A percentile compares a stretch with the other conserved stretches of the same genome.
These are phyloP conservation scores for Atta colombica DNA, from an alignment of 1,140 invertebrate species.

Conservation along the genomic window DNA sequence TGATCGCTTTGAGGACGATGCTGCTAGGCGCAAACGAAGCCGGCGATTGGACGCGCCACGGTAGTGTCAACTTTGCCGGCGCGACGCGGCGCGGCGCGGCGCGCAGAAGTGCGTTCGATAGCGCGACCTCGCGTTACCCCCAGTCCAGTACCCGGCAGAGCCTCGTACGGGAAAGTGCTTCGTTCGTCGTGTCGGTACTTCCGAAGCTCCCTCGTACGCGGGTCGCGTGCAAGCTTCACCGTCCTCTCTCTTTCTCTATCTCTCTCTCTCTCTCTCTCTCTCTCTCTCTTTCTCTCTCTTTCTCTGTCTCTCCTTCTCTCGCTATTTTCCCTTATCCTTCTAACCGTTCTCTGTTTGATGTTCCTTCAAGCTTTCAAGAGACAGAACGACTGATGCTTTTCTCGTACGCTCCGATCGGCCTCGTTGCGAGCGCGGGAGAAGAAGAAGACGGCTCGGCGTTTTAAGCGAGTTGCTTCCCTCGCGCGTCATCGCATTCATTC, in stretches of 20 bases:
- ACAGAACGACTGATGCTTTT: constrained; percentile 13
- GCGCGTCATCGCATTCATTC: constrained; percentile 33
- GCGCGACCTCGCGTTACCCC: constrained; percentile 78
- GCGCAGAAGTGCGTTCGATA: constrained; percentile 85
- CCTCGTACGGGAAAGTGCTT: constrained; percentile 81
- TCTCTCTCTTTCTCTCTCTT: background rate
- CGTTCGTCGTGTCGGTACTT: constrained; percentile 70
- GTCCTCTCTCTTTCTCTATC: background rate
- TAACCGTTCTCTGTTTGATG: background rate
- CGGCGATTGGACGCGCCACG: constrained; percentile 48
- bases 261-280: constrained; percentile 3
- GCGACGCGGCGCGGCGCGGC: constrained; percentile 52
- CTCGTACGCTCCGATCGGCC: constrained; percentile 10
- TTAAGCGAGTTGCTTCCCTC: constrained; percentile 37
- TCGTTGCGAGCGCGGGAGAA: constrained; percentile 42
- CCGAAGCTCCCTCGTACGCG: constrained; percentile 63
- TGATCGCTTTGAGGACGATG: constrained; percentile 60
- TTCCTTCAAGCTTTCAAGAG: background rate
- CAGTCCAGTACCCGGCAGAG: constrained; percentile 86
- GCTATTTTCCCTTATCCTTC: background rate
- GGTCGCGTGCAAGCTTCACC: constrained; percentile 59
- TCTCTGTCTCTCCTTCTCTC: background rate
- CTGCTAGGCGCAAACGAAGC: background rate
- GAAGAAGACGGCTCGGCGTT: constrained; percentile 40
- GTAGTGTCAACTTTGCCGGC: constrained; percentile 72